Percentiles rank a stretch among this genome's conserved stretches.
Evolutionary conservation across 2,888 invertebrate species (phyloP).

Genomic region (Tanypteryx hageni): DNA sequence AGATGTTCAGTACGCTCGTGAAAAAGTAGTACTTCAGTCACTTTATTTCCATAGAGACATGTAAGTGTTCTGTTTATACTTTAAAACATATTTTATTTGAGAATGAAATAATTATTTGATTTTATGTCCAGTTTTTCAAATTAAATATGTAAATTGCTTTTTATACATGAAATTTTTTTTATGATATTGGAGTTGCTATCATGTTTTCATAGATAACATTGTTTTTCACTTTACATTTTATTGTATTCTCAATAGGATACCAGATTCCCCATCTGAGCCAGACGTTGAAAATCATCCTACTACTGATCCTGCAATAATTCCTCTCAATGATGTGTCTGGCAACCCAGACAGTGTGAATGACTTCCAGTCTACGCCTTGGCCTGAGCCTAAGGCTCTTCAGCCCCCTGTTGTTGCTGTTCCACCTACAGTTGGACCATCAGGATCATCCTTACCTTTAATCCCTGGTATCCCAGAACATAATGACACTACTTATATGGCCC

Average conservation of each 20-base stretch:
- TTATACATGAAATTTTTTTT: not conserved
- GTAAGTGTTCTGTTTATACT: constrained; percentile 51
- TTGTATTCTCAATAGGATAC: constrained; percentile 78
- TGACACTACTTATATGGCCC: constrained; percentile 38
- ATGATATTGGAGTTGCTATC: not conserved
- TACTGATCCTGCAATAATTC: constrained; percentile 89
- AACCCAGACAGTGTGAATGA: constrained; percentile 89
- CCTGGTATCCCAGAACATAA: constrained; percentile 73
- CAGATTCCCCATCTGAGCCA: constrained; percentile 91
- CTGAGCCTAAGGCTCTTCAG: constrained; percentile 86
- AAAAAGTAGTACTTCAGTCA: constrained; percentile 85
- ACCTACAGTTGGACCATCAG: constrained; percentile 63
- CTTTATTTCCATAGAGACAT: constrained; percentile 53
- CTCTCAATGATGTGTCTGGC: constrained; percentile 91
- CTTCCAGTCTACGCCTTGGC: constrained; percentile 87
- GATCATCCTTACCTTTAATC: constrained; percentile 72
- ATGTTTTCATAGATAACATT: not conserved
- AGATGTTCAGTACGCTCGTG: constrained; percentile 90
- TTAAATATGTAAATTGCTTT: not conserved
- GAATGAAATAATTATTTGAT: not conserved
- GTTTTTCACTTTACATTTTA: not conserved
- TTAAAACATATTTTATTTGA: constrained; percentile 53
- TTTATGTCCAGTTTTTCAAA: not conserved
- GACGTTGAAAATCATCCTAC: constrained; percentile 87
- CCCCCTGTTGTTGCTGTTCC: constrained; percentile 71